phyloP scores from a whole-genome alignment of 2,888 invertebrate species.

The Dascillus cervinus region DNA sequence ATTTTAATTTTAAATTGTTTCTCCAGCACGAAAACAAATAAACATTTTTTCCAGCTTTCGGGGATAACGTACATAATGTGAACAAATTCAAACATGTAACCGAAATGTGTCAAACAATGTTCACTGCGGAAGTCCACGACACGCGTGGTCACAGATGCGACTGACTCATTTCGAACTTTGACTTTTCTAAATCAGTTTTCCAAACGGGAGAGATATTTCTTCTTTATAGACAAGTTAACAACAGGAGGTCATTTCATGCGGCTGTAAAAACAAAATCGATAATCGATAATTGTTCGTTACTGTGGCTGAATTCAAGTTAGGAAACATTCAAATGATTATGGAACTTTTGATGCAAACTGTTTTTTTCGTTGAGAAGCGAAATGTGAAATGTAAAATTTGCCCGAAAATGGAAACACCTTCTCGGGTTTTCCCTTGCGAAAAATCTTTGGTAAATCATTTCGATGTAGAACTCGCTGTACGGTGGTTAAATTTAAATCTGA shows the following conservation, averaged over 20 bases:
- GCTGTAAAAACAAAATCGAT: too few relatives aligned
- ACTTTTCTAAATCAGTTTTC: conserved; percentile 34
- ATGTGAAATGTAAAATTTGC: too few relatives aligned
- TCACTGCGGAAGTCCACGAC: conserved; percentile 24
- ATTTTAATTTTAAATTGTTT: too few relatives aligned
- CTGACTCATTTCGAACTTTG: conserved; percentile 34
- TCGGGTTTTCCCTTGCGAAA: conserved; percentile 6
- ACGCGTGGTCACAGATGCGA: conserved; percentile 32
- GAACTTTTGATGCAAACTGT: too few relatives aligned
- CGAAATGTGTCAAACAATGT: conserved; percentile 30
- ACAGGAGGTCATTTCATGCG: too few relatives aligned
- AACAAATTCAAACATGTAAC: conserved; percentile 27
- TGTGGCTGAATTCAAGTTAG: too few relatives aligned
- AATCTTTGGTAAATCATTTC: conserved; percentile 20
- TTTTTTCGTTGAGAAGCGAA: too few relatives aligned
- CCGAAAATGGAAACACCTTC: conserved; percentile 6
- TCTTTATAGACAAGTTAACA: too few relatives aligned
- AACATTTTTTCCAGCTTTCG: neutral
- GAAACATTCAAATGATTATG: too few relatives aligned
- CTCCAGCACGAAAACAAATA: too few relatives aligned
- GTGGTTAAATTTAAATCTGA: conserved; percentile 27
- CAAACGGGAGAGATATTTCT: too few relatives aligned
- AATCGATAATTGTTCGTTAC: too few relatives aligned
- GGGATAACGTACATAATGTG: conserved; percentile 2
- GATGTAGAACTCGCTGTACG: conserved; percentile 21